Evolutionary conservation across 2,113 vertebrate genomes (phyloP), one percentile per base, ranked within the genome.

Genomic region (Macaca nemestrina): DNA sequence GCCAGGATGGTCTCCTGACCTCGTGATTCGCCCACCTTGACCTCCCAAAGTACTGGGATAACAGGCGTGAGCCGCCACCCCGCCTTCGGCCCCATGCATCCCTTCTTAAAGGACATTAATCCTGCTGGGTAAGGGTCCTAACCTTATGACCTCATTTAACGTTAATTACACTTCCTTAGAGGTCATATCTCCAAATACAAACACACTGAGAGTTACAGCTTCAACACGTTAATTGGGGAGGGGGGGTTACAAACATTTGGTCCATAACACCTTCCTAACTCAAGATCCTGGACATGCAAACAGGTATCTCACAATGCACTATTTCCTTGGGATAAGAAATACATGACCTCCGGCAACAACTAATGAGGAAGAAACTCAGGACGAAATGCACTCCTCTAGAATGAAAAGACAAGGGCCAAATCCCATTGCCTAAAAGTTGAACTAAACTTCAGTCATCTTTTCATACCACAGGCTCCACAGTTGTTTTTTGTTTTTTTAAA

Each of bases 301-400:
- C n/a, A 81, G 48, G 11, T 81, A 48, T 50, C 70, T 87, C 14
- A 94, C 4, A 38, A 95, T 32, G 76, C 12, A 81, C 7, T 61
- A 93, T 61, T 82, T 93, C 61, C 72, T 48, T 68, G n/a, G 16
- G 92, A 79, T 45, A 85, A 90, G 75, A 90, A 82, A 92, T 59
- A 8, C 67, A 70, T 70, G 52, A 87, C 45, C 14, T 89, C 32
- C 59, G 25, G 35, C 25, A 93, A 90, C 55, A 79, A 86, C 23
- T 88, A 61, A 94, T 67, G 6, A 43, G 25, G 30, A 85, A 82
- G 35, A 3, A 40, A 17, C 50, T 97, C 86, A 89, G n/a, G 25
- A 87, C 85, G 45, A 96, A 95, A 83, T 13, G 6, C 45, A 91
- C 48, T 88, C 10, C 17, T 27, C 76, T 70, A 5, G 30, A 52